Base-by-base conservation (phyloP, 1,140 invertebrate species). In the Eulimnadia texana region DNA sequence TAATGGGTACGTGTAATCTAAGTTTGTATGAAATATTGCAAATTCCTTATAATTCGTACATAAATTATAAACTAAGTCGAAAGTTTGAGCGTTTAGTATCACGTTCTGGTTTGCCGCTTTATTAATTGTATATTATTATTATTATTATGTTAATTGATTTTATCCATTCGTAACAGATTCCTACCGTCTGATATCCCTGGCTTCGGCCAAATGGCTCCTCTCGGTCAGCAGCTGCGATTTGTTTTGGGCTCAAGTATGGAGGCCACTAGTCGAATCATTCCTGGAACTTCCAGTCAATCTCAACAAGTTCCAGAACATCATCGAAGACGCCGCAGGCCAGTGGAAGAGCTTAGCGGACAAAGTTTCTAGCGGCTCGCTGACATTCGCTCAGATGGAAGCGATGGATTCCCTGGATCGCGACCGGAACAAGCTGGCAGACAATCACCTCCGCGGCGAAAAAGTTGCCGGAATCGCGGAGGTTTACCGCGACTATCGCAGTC, bases 131-230 rank as follows among this genome's bases (percentile, higher is more conserved):
- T n/a, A n/a, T n/a, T n/a, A n/a, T n/a, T n/a, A n/a, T n/a, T n/a
- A n/a, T n/a, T n/a, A n/a, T n/a, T n/a, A n/a, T n/a, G n/a, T n/a
- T n/a, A n/a, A n/a, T n/a, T n/a, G n/a, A n/a, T n/a, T n/a, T n/a
- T n/a, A n/a, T n/a, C n/a, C n/a, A n/a, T n/a, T n/a, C n/a, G n/a
- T n/a, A n/a, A n/a, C n/a, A n/a, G n/a, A n/a, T n/a, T n/a, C n/a
- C n/a, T n/a, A n/a, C n/a, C n/a, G 23, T 33, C 27, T 25, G 22
- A 16, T 33, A 33, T 25, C 54, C 27, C 29, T 56, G 29, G 10
- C 22, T n/a, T 56, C 54, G 20, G 54, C 54, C 13, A 3, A 6
- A 19, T 57, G 55, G 55, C 55, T 57, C 27, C 33, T 57, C 10
- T 10, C 2, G 29, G 3, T 57, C 0, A 33, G 33, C 13, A 33